phyloP scores from a whole-genome alignment of 2,113 vertebrate species.

The Rhipidura dahli region DNA sequence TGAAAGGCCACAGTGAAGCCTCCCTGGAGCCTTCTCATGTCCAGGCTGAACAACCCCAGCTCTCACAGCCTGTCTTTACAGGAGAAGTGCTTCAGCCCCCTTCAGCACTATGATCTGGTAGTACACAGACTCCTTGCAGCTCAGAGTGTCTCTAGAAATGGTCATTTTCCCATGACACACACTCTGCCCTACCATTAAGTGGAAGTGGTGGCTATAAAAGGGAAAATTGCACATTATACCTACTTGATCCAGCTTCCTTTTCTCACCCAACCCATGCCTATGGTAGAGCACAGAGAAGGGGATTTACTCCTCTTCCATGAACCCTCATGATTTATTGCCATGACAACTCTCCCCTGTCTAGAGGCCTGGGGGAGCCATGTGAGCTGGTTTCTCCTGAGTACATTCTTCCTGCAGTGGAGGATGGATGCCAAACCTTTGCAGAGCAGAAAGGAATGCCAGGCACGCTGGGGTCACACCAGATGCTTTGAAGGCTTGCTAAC shows the following conservation, averaged over 20 bases:
- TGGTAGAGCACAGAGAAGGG: not conserved
- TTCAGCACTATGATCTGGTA: not conserved
- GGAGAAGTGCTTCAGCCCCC: not conserved
- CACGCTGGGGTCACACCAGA: constrained; percentile 71
- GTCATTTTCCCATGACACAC: not conserved
- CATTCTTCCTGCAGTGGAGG: constrained; percentile 36
- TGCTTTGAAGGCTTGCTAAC: constrained; percentile 76
- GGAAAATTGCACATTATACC: not conserved
- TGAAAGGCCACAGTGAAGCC: not conserved
- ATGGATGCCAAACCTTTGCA: constrained; percentile 77
- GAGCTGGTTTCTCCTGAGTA: constrained; percentile 44
- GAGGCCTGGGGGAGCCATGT: not conserved
- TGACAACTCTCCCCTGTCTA: constrained; percentile 48
- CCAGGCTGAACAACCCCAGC: not conserved
- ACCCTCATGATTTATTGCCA: constrained; percentile 45
- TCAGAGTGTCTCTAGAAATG: not conserved
- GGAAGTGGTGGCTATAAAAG: not conserved
- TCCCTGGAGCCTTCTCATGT: not conserved
- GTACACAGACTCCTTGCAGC: not conserved
- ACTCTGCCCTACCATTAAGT: not conserved
- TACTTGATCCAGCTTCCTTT: not conserved
- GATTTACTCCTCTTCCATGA: constrained; percentile 21
- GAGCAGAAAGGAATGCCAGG: constrained; percentile 82
- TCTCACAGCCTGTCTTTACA: not conserved
- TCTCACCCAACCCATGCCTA: not conserved